These are phyloP conservation scores for Andrena haemorrhoa DNA, from an alignment of 2,888 invertebrate species.

Conservation along the genomic window DNA sequence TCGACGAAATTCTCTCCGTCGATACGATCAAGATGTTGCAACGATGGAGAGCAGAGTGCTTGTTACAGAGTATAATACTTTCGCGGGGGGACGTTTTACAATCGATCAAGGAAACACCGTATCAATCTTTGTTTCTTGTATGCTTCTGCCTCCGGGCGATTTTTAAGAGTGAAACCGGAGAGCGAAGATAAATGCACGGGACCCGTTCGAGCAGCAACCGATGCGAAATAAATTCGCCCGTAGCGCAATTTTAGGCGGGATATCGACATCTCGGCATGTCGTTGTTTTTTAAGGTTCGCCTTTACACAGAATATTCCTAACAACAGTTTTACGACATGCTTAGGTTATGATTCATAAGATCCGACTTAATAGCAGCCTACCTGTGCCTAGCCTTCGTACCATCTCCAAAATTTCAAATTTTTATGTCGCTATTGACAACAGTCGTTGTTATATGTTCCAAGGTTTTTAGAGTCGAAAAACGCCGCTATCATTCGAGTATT, in stretches of 20 bases:
- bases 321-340: too few species aligned
- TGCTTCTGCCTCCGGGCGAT: not conserved
- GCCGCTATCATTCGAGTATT: not conserved
- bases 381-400: too few species aligned
- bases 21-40: slow-evolving; percentile 26
- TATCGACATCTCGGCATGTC: slow-evolving; percentile 2
- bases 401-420: too few species aligned
- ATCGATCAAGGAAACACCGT: slow-evolving; percentile 34
- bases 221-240: slow-evolving; percentile 8
- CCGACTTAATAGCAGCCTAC: too few species aligned
- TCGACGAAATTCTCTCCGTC: not conserved
- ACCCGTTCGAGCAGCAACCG: not conserved
- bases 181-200: not conserved
- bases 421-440: not conserved
- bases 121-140: slow-evolving; percentile 23
- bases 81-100: not conserved
- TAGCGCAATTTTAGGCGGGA: not conserved
- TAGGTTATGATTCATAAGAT: too few species aligned
- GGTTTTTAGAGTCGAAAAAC: slow-evolving; percentile 2
- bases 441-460: not conserved
- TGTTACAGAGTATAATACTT: slow-evolving; percentile 25
- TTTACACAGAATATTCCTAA: too few species aligned
- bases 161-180: not conserved
- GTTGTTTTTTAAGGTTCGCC: not conserved
- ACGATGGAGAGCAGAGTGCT: slow-evolving; percentile 1